Conservation (phyloP, 2,113 vertebrate species). For the Anser brachyrhynchus region DNA sequence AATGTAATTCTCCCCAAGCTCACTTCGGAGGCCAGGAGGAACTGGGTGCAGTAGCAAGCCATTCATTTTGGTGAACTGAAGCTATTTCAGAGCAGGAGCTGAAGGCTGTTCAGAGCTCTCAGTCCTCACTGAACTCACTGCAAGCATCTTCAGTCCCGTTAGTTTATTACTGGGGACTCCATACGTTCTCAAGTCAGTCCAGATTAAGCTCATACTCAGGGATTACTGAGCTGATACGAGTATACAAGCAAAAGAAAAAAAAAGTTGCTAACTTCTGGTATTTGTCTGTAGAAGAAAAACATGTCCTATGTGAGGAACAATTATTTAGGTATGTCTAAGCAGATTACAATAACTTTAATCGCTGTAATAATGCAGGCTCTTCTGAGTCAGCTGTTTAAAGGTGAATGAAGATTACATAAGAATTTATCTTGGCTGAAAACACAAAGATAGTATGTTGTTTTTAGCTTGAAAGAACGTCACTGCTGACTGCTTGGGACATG, state of each 20-base stretch:
- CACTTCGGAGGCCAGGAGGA: background rate
- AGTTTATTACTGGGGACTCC: background rate
- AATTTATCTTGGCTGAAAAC: constrained; percentile 11
- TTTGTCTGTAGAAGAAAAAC: background rate
- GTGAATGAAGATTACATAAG: background rate
- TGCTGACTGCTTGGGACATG: constrained; percentile 13
- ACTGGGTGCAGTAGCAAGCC: background rate
- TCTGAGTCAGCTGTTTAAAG: background rate
- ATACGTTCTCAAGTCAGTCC: background rate
- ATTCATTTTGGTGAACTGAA: background rate
- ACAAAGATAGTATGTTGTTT: constrained; percentile 14
- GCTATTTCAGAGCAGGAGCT: background rate
- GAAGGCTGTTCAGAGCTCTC: background rate
- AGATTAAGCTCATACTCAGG: background rate
- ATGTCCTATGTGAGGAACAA: background rate
- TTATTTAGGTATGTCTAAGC: background rate
- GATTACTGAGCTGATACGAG: background rate
- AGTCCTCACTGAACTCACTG: background rate
- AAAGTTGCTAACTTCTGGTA: background rate
- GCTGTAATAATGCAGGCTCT: background rate
- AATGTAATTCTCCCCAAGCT: constrained; percentile 2
- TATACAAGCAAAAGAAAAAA: background rate
- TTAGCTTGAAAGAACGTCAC: constrained; percentile 32
- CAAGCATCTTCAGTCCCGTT: background rate
- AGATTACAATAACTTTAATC: background rate